Conservation (phyloP, 1,140 invertebrate species). For the Gonatopus flavifemur region DNA sequence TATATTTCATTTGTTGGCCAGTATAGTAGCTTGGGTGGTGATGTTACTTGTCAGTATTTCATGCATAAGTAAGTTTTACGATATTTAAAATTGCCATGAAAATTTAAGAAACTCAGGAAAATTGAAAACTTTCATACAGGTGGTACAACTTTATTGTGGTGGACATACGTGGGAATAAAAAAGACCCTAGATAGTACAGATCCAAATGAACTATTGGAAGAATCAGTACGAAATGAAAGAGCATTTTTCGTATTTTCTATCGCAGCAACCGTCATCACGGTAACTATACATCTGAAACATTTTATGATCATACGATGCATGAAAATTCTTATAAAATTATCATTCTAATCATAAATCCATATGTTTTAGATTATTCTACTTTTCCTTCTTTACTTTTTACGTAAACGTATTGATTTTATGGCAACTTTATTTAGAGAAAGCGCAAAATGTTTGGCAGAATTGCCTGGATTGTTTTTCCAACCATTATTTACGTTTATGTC, state of each 20-base stretch:
- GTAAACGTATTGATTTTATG: slow-evolving; percentile 78
- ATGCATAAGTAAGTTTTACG: slow-evolving; percentile 64
- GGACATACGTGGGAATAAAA: slow-evolving; percentile 80
- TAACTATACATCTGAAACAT: slow-evolving; percentile 56
- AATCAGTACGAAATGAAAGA: slow-evolving; percentile 82
- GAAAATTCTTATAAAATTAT: slow-evolving; percentile 6
- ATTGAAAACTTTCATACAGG: slow-evolving; percentile 52
- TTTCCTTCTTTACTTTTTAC: slow-evolving; percentile 76
- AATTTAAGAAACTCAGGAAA: not conserved
- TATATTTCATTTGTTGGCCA: slow-evolving; percentile 81
- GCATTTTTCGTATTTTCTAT: slow-evolving; percentile 84
- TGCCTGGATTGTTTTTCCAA: slow-evolving; percentile 85
- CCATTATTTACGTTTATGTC: slow-evolving; percentile 83
- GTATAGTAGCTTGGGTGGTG: slow-evolving; percentile 83
- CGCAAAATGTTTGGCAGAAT: slow-evolving; percentile 77
- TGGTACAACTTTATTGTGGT: slow-evolving; percentile 83
- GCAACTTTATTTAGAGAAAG: slow-evolving; percentile 85
- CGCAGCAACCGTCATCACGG: slow-evolving; percentile 83
- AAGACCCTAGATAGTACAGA: slow-evolving; percentile 67
- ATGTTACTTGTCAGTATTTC: slow-evolving; percentile 76
- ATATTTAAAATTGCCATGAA: not conserved
- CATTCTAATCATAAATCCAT: slow-evolving; percentile 22
- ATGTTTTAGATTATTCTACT: slow-evolving; percentile 75
- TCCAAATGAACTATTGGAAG: slow-evolving; percentile 65
- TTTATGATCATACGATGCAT: slow-evolving; percentile 13